Percentiles rank a stretch among this genome's conserved stretches.
These are phyloP conservation scores for Chelonus insularis DNA, from an alignment of 1,140 invertebrate species.

Conservation along the genomic window DNA sequence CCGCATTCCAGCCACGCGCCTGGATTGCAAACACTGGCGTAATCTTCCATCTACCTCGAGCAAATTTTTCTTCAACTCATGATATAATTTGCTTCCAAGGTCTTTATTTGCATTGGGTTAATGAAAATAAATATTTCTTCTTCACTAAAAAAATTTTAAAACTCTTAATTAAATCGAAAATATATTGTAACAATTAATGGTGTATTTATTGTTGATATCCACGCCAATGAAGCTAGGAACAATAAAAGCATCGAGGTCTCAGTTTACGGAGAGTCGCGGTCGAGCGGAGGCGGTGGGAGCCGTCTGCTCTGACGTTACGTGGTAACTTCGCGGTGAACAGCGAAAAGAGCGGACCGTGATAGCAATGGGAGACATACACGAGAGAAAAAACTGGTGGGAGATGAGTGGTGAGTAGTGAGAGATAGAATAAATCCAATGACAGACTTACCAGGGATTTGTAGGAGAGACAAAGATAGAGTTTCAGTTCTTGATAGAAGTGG, in stretches of 20 bases:
- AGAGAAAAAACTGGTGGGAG: constrained; percentile 35
- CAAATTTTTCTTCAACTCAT: not conserved
- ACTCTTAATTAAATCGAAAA: too few relatives aligned
- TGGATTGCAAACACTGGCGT: constrained; percentile 47
- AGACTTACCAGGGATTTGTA: constrained; percentile 7
- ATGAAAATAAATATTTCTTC: not conserved
- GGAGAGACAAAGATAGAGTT: constrained; percentile 11
- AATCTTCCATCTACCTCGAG: constrained; percentile 24
- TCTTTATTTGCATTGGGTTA: not conserved
- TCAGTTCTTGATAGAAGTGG: constrained; percentile 22
- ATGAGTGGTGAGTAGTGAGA: constrained; percentile 46
- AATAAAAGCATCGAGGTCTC: constrained; percentile 51
- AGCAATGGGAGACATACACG: constrained; percentile 30
- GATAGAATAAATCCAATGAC: constrained; percentile 29
- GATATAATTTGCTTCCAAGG: not conserved
- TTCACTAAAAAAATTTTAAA: too few relatives aligned
- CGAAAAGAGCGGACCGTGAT: constrained; percentile 19
- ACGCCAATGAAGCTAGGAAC: constrained; percentile 54
- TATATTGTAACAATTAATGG: too few relatives aligned
- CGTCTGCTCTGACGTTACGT: constrained; percentile 18
- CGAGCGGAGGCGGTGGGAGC: constrained; percentile 54
- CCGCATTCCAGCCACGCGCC: constrained; percentile 58
- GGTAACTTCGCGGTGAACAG: too few relatives aligned
- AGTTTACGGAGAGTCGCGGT: constrained; percentile 41
- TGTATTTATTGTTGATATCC: not conserved